Percentiles rank a stretch among this genome's conserved stretches.
Conservation (phyloP, 2,113 vertebrate species). For the Gavia stellata region DNA sequence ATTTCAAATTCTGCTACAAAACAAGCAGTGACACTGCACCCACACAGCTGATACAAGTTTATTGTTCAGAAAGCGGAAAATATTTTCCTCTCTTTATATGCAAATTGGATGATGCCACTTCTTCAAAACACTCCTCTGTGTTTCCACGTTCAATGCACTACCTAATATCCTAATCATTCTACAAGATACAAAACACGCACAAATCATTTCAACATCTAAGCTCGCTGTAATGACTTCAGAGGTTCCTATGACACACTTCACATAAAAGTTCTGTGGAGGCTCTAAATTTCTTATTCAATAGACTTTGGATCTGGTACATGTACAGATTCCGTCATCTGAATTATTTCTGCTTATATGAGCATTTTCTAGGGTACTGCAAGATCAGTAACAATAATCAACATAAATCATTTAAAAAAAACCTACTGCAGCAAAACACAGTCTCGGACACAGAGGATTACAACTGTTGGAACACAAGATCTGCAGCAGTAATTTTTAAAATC, state of each 20-base stretch:
- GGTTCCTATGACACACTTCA: not conserved
- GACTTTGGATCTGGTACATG: not conserved
- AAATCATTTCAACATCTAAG: not conserved
- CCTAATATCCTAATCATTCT: rapidly evolving
- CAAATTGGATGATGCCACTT: rapidly evolving
- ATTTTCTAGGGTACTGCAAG: not conserved
- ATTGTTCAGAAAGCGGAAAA: not conserved
- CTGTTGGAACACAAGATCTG: not conserved
- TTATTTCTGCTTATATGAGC: not conserved
- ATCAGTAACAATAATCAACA: not conserved
- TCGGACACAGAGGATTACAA: not conserved
- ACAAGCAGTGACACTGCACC: not conserved
- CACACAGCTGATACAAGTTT: not conserved
- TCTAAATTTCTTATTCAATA: not conserved
- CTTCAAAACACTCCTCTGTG: not conserved
- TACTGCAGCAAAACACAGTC: not conserved
- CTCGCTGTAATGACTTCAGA: not conserved
- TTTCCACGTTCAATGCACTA: not conserved
- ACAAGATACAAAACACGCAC: not conserved
- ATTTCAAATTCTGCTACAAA: not conserved
- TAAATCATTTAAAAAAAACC: not conserved
- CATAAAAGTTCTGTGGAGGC: not conserved
- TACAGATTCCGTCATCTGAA: not conserved
- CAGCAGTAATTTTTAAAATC: not conserved
- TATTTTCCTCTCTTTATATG: not conserved